Percentiles rank a stretch among this genome's conserved stretches.
Evolutionary conservation across 2,888 invertebrate genomes (phyloP).

Genomic region (Odontomyia ornata): DNA sequence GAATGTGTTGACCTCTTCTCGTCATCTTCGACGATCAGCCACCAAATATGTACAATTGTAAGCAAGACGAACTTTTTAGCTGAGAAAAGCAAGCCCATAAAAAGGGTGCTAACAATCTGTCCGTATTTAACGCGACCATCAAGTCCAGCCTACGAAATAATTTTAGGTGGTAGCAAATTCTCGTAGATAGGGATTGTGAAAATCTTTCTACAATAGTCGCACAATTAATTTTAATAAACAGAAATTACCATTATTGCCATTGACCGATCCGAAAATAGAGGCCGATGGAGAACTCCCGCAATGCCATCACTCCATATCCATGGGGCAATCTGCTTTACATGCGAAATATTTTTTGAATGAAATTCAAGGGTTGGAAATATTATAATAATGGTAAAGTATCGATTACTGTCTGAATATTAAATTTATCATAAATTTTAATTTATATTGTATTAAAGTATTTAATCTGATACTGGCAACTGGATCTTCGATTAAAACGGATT

Average conservation of each 20-base stretch:
- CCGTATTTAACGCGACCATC: background rate
- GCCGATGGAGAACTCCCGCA: conserved; percentile 33
- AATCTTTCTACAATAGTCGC: conserved; percentile 24
- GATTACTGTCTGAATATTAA: no score
- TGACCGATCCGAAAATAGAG: conserved; percentile 44
- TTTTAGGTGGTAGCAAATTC: background rate
- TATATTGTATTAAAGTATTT: no score
- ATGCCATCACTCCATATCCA: conserved; percentile 32
- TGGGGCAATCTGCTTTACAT: conserved; percentile 34
- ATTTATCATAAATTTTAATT: no score
- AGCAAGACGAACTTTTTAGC: conserved; percentile 39
- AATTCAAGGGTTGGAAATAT: background rate
- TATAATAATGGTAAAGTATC: no score
- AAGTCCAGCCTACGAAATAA: no score
- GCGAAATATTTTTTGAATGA: conserved; percentile 13
- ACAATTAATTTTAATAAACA: conserved; percentile 45
- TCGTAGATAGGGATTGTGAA: conserved; percentile 10
- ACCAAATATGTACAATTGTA: background rate
- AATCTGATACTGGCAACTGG: no score
- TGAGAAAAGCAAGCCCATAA: conserved; percentile 20
- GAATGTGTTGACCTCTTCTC: conserved; percentile 1
- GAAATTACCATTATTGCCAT: conserved; percentile 45
- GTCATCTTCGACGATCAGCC: background rate
- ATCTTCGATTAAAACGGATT: no score
- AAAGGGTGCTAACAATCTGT: conserved; percentile 40